Percentiles rank a stretch among this genome's conserved stretches.
Conservation (phyloP, 2,797 vertebrate genomes). For the Sebastes melanostomus region DNA sequence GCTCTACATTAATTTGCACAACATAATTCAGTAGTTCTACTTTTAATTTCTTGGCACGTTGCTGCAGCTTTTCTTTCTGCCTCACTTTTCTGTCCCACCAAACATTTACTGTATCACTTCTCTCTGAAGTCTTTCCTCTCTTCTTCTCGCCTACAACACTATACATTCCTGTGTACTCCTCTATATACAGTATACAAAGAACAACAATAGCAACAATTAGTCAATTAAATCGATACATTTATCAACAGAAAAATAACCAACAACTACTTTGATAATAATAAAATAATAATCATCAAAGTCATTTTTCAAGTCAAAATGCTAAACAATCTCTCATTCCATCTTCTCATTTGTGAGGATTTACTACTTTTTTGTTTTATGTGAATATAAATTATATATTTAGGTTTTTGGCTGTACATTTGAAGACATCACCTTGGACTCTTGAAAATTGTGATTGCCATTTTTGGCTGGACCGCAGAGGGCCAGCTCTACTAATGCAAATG, state of each 20-base stretch:
- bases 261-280: background rate
- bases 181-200: background rate
- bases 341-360: background rate
- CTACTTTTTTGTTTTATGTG: background rate
- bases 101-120: background rate
- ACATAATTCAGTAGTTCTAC: background rate
- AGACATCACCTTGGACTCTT: background rate
- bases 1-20: background rate
- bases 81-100: background rate
- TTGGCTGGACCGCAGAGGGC: too few species aligned
- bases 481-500: too few species aligned
- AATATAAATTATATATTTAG: background rate
- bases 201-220: background rate
- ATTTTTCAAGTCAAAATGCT: background rate
- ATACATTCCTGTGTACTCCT: background rate
- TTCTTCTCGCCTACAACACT: background rate
- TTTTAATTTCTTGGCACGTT: background rate
- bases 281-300: background rate
- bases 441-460: too few species aligned
- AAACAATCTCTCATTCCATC: background rate
- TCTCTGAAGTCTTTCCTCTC: background rate
- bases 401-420: background rate
- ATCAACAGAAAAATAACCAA: background rate
- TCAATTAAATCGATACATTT: fast-evolving
- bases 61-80: background rate